phyloP scores from a whole-genome alignment of 2,113 vertebrate species.

The Malurus melanocephalus region DNA sequence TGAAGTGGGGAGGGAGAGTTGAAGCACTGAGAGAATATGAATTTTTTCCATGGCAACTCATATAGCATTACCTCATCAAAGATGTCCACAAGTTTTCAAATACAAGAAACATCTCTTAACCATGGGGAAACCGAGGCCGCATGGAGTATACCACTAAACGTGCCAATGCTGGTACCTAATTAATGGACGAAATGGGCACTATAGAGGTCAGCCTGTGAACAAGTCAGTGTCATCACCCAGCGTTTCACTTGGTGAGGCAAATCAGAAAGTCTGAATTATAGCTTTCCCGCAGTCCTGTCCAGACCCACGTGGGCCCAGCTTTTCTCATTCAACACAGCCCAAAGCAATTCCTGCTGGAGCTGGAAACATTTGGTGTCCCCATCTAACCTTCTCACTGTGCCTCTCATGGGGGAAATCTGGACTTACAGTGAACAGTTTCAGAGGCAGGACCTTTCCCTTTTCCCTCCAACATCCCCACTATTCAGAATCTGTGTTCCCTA shows the following conservation, averaged over 20 bases:
- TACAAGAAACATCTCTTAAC: not conserved
- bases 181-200: not conserved
- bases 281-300: not conserved
- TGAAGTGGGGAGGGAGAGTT: not conserved
- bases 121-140: not conserved
- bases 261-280: constrained; percentile 1
- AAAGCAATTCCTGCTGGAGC: not conserved
- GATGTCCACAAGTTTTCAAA: not conserved
- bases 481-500: not conserved
- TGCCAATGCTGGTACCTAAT: not conserved
- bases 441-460: not conserved
- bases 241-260: constrained; percentile 2
- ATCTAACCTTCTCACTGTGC: not conserved
- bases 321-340: constrained; percentile 28
- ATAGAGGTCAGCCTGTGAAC: not conserved
- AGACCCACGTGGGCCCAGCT: not conserved
- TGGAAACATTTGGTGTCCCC: constrained; percentile 13
- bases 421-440: not conserved
- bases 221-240: not conserved
- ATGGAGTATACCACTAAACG: not conserved
- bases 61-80: not conserved
- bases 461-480: not conserved
- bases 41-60: not conserved
- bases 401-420: not conserved
- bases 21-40: not conserved